Evolutionary conservation across 1,140 invertebrate species (phyloP).

Genomic region (Planococcus citri): DNA sequence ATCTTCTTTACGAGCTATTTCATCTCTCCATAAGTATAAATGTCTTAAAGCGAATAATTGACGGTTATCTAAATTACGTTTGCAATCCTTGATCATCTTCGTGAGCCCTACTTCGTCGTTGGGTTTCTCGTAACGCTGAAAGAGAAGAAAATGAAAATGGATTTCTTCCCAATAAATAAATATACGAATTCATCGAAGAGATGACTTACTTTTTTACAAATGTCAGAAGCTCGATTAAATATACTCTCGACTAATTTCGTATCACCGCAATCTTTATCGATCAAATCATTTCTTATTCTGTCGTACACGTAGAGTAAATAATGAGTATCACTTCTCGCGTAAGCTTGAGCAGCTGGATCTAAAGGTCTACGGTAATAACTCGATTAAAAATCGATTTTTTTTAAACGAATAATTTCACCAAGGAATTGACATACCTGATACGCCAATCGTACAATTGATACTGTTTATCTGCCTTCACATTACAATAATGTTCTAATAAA

Average conservation of each 20-base stretch:
- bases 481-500: conserved; percentile 67
- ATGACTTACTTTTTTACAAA: conserved; percentile 48
- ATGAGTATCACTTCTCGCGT: conserved; percentile 91
- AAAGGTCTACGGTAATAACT: conserved; percentile 51
- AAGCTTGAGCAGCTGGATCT: conserved; percentile 65
- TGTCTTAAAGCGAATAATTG: conserved; percentile 73
- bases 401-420: background rate
- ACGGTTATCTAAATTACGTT: conserved; percentile 68
- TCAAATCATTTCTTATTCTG: conserved; percentile 60
- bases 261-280: conserved; percentile 52
- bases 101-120: conserved; percentile 53
- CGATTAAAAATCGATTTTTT: background rate
- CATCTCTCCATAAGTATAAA: conserved; percentile 81
- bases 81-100: conserved; percentile 60
- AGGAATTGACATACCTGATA: conserved; percentile 58
- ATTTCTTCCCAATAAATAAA: background rate
- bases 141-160: background rate
- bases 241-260: conserved; percentile 56
- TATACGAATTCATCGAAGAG: background rate
- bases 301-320: conserved; percentile 90
- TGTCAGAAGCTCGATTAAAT: conserved; percentile 52
- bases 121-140: conserved; percentile 18
- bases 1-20: conserved; percentile 70
- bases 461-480: conserved; percentile 69
- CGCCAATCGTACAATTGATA: conserved; percentile 95